Percentiles rank a stretch among this genome's conserved stretches.
These are phyloP conservation scores for Catostomus latipinnis DNA, from an alignment of 2,797 vertebrate species.

Conservation along the genomic window DNA sequence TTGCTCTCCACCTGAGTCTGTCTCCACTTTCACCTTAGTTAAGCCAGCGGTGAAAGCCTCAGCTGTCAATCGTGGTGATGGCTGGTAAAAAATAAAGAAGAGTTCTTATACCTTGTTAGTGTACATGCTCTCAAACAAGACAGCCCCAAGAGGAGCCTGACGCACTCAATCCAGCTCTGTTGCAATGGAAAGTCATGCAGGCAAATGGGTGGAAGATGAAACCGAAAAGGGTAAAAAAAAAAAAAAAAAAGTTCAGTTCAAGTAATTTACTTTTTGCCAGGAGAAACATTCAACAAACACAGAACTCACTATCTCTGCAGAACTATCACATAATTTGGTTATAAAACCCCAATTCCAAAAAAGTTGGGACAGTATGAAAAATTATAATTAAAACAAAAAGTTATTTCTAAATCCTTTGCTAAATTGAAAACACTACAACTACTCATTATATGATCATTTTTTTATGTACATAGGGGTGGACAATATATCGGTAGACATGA, in stretches of 20 bases:
- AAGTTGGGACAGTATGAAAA: too few species aligned
- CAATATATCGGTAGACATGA: too few species aligned
- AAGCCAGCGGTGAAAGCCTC: slow-evolving; percentile 33
- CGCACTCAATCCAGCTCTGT: background rate
- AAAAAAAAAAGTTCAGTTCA: background rate
- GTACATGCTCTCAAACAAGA: slow-evolving; percentile 30
- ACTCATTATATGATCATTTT: too few species aligned
- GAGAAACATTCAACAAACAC: background rate
- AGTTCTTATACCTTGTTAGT: slow-evolving; percentile 56
- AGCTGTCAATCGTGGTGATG: slow-evolving; percentile 47
- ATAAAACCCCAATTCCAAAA: too few species aligned
- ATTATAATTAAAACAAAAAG: too few species aligned
- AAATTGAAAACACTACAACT: too few species aligned
- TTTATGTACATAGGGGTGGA: too few species aligned
- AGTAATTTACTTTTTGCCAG: slow-evolving; percentile 6
- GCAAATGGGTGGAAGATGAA: background rate
- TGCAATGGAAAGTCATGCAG: slow-evolving; percentile 22
- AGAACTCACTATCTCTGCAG: background rate
- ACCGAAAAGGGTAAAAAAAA: background rate
- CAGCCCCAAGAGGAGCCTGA: background rate
- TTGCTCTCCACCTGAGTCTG: slow-evolving; percentile 22
- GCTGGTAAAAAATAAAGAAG: slow-evolving; percentile 33
- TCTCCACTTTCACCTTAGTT: slow-evolving; percentile 47
- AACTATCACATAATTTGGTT: background rate
- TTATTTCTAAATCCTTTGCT: too few species aligned